Conservation (phyloP, 1,140 invertebrate genomes). For the Temnothorax nylanderi region DNA sequence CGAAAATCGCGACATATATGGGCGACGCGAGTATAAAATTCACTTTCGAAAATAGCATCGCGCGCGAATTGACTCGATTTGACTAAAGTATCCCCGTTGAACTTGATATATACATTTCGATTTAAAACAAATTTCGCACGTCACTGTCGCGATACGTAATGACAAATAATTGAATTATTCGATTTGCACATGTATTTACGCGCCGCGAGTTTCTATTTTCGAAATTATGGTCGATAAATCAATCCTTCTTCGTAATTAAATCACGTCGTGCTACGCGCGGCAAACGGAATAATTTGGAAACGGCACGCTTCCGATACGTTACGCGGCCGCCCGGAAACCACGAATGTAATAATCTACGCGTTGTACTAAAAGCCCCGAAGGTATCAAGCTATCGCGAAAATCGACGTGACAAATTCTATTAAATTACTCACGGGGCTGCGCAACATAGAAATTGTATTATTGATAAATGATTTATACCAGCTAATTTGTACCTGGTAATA, state of each 20-base stretch:
- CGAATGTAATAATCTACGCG: neutral
- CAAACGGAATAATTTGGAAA: slow-evolving; percentile 9
- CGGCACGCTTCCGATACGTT: neutral
- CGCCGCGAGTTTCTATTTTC: neutral
- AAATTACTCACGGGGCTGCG: neutral
- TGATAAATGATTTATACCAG: slow-evolving; percentile 3
- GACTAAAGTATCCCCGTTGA: neutral
- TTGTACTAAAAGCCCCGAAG: neutral
- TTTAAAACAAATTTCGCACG: neutral
- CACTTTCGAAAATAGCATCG: neutral
- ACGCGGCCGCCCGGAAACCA: neutral
- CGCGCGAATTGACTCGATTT: neutral
- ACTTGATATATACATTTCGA: neutral
- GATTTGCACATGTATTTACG: neutral
- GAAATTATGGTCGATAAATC: slow-evolving; percentile 3
- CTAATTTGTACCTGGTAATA: slow-evolving; percentile 90
- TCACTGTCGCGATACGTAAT: neutral
- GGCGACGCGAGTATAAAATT: neutral
- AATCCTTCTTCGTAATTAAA: slow-evolving; percentile 35
- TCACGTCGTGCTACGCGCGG: neutral
- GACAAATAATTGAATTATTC: neutral
- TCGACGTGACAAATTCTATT: neutral
- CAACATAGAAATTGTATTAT: neutral
- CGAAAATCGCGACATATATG: neutral
- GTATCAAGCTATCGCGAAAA: neutral